Conservation (phyloP, 2,797 vertebrate genomes). For the Parauchenoglanis punctatus region DNA sequence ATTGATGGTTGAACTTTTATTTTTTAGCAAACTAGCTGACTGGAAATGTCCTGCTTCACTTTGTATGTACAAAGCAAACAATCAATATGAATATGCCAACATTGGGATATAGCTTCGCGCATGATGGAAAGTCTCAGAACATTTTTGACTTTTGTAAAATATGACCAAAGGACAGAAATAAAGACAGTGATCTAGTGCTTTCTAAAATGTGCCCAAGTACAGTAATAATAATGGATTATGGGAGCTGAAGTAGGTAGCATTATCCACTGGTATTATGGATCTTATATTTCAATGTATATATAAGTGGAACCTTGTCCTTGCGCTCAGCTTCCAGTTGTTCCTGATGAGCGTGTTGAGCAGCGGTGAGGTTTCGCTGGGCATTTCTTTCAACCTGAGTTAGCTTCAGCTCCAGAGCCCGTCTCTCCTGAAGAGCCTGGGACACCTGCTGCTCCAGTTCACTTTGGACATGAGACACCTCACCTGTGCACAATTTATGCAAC, state of each 20-base stretch:
- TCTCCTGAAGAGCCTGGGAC: constrained; percentile 64
- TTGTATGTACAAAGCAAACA: neutral
- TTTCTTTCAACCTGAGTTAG: constrained; percentile 70
- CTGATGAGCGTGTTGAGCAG: constrained; percentile 69
- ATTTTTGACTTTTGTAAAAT: neutral
- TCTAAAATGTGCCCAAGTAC: neutral
- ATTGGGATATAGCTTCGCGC: neutral
- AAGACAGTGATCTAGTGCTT: neutral
- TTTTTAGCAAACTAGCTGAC: neutral
- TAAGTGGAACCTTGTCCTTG: constrained; percentile 72
- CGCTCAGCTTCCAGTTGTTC: constrained; percentile 74
- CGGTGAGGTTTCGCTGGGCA: constrained; percentile 67
- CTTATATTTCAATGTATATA: neutral
- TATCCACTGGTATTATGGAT: neutral
- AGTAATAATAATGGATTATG: neutral
- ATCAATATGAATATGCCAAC: neutral
- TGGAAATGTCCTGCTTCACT: neutral
- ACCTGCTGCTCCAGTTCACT: constrained; percentile 69
- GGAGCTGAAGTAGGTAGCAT: neutral
- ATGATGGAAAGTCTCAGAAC: neutral
- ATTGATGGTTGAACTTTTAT: neutral
- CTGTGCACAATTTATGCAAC: constrained; percentile 63
- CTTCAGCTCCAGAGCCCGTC: constrained; percentile 66
- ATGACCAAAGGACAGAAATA: neutral
- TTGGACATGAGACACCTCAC: constrained; percentile 69